Conservation (phyloP, 2,888 invertebrate species). For the Heliconius ethilla region DNA sequence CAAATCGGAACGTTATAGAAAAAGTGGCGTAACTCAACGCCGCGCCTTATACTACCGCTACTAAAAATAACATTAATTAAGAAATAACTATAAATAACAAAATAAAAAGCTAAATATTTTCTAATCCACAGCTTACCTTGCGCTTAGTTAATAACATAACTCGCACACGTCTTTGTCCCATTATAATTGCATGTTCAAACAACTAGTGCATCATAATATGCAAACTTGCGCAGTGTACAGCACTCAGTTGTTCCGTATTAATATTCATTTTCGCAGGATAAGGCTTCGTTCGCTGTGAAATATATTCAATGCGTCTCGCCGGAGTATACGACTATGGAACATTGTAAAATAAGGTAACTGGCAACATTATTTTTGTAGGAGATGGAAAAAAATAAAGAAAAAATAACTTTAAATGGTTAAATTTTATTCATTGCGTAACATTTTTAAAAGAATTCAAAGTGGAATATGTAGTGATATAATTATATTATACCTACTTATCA, state of each 20-base stretch:
- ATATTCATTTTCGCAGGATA: slow-evolving; percentile 39
- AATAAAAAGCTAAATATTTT: neutral
- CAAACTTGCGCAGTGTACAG: slow-evolving; percentile 11
- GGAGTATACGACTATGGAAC: slow-evolving; percentile 5
- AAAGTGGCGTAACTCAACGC: too few species aligned
- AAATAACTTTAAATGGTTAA: too few species aligned
- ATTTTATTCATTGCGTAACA: neutral
- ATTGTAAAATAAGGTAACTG: neutral
- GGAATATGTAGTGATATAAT: neutral
- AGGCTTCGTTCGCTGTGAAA: slow-evolving; percentile 36
- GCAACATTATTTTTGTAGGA: neutral
- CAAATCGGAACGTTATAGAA: too few species aligned
- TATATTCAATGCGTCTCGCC: slow-evolving; percentile 29
- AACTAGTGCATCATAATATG: slow-evolving; percentile 16
- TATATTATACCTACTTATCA: neutral
- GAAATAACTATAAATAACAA: neutral
- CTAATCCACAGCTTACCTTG: too few species aligned
- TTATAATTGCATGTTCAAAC: slow-evolving; percentile 9
- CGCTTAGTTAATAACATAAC: too few species aligned
- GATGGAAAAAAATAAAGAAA: neutral
- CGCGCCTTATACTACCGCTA: too few species aligned
- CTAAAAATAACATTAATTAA: neutral
- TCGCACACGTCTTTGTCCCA: neutral
- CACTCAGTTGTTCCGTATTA: slow-evolving; percentile 29
- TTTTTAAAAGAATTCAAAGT: neutral